Percentiles rank a stretch among this genome's conserved stretches.
phyloP scores from a whole-genome alignment of 2,113 vertebrate species.

The Meleagris gallopavo region DNA sequence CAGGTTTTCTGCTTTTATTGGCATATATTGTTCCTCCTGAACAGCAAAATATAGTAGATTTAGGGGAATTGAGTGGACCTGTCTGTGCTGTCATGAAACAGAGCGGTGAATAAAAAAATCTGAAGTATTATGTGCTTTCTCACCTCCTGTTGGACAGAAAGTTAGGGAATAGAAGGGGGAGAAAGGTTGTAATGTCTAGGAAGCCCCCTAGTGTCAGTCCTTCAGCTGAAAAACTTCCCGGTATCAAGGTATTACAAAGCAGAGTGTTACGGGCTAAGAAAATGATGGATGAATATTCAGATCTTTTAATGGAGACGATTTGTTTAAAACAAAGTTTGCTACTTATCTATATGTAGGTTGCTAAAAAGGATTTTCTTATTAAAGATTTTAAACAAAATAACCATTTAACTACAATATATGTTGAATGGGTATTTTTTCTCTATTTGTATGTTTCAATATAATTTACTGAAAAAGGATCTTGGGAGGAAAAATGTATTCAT shows the following conservation, averaged over 20 bases:
- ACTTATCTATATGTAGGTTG: conserved; percentile 86
- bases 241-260: conserved; percentile 58
- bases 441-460: conserved; percentile 84
- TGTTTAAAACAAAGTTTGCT: conserved; percentile 84
- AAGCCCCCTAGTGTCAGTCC: conserved; percentile 66
- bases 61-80: conserved; percentile 74
- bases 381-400: conserved; percentile 85
- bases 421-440: conserved; percentile 87
- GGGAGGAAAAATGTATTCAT: conserved; percentile 75
- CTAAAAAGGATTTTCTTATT: conserved; percentile 84
- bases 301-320: conserved; percentile 77
- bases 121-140: conserved; percentile 67
- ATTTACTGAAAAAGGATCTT: conserved; percentile 78
- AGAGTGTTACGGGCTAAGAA: conserved; percentile 57
- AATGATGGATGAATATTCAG: conserved; percentile 76
- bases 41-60: conserved; percentile 81
- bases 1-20: conserved; percentile 82
- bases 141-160: conserved; percentile 78
- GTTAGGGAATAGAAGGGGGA: conserved; percentile 61
- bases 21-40: conserved; percentile 77
- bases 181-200: conserved; percentile 56
- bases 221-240: conserved; percentile 66
- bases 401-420: conserved; percentile 82
- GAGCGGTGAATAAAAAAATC: conserved; percentile 66
- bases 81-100: conserved; percentile 73